Percentiles rank a stretch among this genome's conserved stretches.
These are phyloP conservation scores for Brenthis hecate DNA, from an alignment of 2,888 invertebrate species.

Conservation along the genomic window DNA sequence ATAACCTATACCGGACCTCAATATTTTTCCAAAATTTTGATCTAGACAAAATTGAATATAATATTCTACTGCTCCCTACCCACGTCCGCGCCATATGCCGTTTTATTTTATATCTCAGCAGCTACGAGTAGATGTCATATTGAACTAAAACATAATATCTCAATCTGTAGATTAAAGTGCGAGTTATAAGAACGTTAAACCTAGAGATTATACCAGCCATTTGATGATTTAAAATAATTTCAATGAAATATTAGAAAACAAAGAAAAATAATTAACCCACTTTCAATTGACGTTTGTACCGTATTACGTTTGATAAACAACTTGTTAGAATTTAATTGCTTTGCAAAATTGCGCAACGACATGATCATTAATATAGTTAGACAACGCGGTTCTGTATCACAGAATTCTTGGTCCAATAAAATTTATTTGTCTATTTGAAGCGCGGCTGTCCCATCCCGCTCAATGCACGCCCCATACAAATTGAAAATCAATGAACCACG, in stretches of 20 bases:
- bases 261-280: neutral
- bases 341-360: slow-evolving; percentile 21
- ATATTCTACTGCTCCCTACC: neutral
- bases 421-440: slow-evolving; percentile 63
- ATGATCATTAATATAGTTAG: slow-evolving; percentile 29
- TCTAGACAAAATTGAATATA: no score
- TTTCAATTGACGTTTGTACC: neutral
- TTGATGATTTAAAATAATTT: no score
- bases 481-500: slow-evolving; percentile 78
- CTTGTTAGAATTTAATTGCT: slow-evolving; percentile 17
- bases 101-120: neutral
- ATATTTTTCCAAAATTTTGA: no score
- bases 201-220: no score
- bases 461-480: slow-evolving; percentile 65
- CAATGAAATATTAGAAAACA: neutral
- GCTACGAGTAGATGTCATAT: neutral
- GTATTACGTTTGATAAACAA: slow-evolving; percentile 9
- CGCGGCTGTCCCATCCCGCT: slow-evolving; percentile 50
- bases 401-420: slow-evolving; percentile 49
- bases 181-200: no score
- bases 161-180: neutral
- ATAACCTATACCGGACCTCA: no score
- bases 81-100: neutral
- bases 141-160: neutral
- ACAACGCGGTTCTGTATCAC: slow-evolving; percentile 39